Conservation (phyloP, 2,113 vertebrate species). For the Ellobius talpinus region DNA sequence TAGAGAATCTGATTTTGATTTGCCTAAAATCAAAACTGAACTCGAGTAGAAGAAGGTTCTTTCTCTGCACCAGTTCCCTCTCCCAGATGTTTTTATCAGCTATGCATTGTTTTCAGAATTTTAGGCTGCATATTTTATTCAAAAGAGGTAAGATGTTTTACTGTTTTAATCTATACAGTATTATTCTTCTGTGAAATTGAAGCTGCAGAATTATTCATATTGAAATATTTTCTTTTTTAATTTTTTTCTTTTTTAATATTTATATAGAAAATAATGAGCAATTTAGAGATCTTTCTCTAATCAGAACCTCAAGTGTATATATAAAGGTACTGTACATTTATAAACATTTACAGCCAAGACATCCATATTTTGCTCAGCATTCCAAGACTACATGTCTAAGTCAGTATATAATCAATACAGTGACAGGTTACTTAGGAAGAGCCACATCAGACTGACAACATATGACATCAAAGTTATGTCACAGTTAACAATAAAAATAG, state of each 20-base stretch:
- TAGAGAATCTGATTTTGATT: constrained; percentile 2
- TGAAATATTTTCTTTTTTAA: not conserved
- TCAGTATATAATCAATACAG: constrained; percentile 81
- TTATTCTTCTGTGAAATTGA: constrained; percentile 23
- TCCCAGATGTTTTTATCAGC: not conserved
- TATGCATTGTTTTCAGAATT: constrained; percentile 30
- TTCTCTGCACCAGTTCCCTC: not conserved
- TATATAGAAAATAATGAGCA: constrained; percentile 99
- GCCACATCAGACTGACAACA: constrained; percentile 78
- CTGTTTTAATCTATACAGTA: constrained; percentile 10
- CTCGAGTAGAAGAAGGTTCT: not conserved
- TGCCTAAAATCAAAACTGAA: constrained; percentile 11
- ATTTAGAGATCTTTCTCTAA: constrained; percentile 97
- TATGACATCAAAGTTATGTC: constrained; percentile 80
- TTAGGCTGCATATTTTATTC: constrained; percentile 3
- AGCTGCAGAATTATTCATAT: not conserved
- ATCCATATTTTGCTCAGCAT: constrained; percentile 89
- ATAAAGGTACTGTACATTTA: constrained; percentile 99
- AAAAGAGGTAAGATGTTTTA: not conserved
- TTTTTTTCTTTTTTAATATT: constrained; percentile 89
- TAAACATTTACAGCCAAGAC: constrained; percentile 98
- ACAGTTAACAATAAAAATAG: constrained; percentile 80
- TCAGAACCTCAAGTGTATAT: constrained; percentile 93
- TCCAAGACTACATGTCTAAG: constrained; percentile 94
- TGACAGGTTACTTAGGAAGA: constrained; percentile 77